Base-by-base conservation (phyloP, 2,888 invertebrate species). In the Sinotaia quadrata region DNA sequence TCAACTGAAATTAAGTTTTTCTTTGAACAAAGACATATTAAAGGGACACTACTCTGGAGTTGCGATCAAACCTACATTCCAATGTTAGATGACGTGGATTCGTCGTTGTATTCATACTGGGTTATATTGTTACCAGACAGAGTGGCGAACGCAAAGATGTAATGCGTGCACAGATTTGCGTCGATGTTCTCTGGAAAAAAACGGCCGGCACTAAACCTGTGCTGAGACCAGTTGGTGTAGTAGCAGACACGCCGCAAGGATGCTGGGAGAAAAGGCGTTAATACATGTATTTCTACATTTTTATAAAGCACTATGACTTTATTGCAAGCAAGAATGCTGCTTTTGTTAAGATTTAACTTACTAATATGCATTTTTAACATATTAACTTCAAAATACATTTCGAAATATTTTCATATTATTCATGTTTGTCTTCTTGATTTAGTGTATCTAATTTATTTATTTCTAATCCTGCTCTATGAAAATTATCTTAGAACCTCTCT, bases 151-250 rank as follows among this genome's bases (percentile, higher is more conserved):
- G 98, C 95, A 89, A 95, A 98, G 83, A 98, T 95, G 80, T 98
- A 90, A 90, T 98, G 98, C 0, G 98, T 97, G 89, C 98, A 98
- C 41, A 98, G 92, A 86, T 95, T 94, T 0, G 97, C 94, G 71
- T 95, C 93, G 79, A 98, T 97, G 86, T 97, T 95, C 88, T 97
- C 97, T 0, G 98, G 98, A 44, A 92, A 87, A 88, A 95, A 98
- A 89, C 97, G 97, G 63, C 96, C 97, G 66, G 93, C 89, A 88
- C 96, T 96, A 12, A 93, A 93, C 72, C 97, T 91, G 89, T 98
- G 98, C 88, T 98, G 98, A 0, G 98, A 96, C 98, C 98, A 98
- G 90, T 98, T 98, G 56, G 97, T 97, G 90, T 97, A 98, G 90
- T 98, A 98, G 88, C 98, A 98, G 27, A 84, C 81, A 3, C 75